Conservation (phyloP, 2,113 vertebrate species). For the Gallinago jamesoni region DNA sequence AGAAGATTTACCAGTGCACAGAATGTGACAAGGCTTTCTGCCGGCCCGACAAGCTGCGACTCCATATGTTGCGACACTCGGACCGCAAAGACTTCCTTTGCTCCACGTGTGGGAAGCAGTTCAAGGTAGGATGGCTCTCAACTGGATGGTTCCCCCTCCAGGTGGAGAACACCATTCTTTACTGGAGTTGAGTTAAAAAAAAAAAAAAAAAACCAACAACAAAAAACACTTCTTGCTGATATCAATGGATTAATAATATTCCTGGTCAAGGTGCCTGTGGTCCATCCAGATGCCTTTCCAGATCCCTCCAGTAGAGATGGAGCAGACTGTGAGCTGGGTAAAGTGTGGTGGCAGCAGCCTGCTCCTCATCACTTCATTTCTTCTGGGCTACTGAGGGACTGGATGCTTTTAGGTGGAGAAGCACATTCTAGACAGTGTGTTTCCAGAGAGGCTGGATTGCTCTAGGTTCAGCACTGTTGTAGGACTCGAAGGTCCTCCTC, state of each 20-base stretch:
- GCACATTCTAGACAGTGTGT: not conserved
- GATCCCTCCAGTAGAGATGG: not conserved
- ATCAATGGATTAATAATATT: not conserved
- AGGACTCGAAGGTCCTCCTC: not conserved
- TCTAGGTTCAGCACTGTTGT: not conserved
- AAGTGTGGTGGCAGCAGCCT: not conserved
- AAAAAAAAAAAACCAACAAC: too few relatives aligned
- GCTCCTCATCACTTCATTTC: not conserved
- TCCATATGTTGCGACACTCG: conserved; percentile 96
- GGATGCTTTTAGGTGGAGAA: not conserved
- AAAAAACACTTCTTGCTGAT: not conserved
- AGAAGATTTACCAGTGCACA: conserved; percentile 94
- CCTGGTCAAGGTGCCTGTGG: not conserved
- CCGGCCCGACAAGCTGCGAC: conserved; percentile 92
- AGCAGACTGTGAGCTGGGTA: not conserved
- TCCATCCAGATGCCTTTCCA: not conserved
- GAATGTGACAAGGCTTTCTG: conserved; percentile 98
- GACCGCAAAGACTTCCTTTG: conserved; percentile 98
- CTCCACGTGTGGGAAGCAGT: conserved; percentile 97
- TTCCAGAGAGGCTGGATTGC: not conserved
- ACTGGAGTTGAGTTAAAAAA: not conserved
- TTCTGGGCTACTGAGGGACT: not conserved
- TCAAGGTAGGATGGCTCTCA: conserved; percentile 81
- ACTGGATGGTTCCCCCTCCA: not conserved
- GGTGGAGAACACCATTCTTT: not conserved